These are phyloP conservation scores for Simalia tracyae DNA, from an alignment of 2,797 vertebrate species.

Conservation along the genomic window DNA sequence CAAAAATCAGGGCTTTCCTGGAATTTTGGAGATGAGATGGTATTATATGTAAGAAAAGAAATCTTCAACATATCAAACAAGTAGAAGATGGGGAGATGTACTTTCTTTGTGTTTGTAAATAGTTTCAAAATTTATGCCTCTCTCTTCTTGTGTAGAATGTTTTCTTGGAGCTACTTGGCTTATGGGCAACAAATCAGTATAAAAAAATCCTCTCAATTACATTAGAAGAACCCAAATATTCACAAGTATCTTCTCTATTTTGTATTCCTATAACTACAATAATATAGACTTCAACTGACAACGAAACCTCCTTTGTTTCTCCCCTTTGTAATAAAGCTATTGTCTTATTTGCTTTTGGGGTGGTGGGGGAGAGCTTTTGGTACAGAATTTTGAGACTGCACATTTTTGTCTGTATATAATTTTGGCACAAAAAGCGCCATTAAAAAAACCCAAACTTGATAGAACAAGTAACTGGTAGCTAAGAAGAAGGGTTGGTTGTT, in stretches of 20 bases:
- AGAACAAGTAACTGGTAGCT: conserved; percentile 22
- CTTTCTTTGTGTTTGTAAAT: conserved; percentile 38
- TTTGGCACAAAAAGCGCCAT: conserved; percentile 57
- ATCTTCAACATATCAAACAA: conserved; percentile 50
- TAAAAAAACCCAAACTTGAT: conserved; percentile 22
- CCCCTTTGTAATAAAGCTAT: conserved; percentile 50
- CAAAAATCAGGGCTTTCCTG: conserved; percentile 83
- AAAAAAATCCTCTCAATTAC: conserved; percentile 55
- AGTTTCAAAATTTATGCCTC: conserved; percentile 15
- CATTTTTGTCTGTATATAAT: conserved; percentile 70
- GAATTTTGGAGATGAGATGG: conserved; percentile 83
- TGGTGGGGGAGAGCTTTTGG: conserved; percentile 67
- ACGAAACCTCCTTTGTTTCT: conserved; percentile 54
- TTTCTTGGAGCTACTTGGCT: conserved; percentile 57
- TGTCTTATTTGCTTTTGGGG: conserved; percentile 50
- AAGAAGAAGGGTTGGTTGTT: neutral
- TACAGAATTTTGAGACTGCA: conserved; percentile 69
- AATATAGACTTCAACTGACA: conserved; percentile 47
- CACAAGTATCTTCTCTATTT: conserved; percentile 46
- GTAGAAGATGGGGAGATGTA: conserved; percentile 47
- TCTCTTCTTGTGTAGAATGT: conserved; percentile 32
- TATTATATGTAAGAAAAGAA: conserved; percentile 62
- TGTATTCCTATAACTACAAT: conserved; percentile 16
- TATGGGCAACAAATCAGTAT: conserved; percentile 57
- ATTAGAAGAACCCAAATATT: conserved; percentile 54